Conservation (phyloP, 2,888 invertebrate genomes). For the Troides helena region DNA sequence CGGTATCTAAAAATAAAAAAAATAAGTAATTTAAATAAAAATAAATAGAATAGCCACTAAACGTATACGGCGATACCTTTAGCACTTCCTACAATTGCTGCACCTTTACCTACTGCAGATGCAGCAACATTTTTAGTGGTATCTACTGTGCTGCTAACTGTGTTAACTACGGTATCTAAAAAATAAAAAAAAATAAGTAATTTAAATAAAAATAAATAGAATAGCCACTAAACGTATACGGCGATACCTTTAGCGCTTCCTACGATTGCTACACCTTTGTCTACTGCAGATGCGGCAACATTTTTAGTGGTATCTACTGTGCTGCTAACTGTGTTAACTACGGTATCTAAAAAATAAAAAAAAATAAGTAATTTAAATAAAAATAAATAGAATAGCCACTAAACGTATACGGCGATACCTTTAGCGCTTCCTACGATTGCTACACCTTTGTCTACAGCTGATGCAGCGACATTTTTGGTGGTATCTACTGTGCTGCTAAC, state of each 20-base stretch:
- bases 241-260: constrained; percentile 29
- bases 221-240: too few species aligned
- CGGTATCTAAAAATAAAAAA: too few species aligned
- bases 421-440: too few species aligned
- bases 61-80: constrained; percentile 39
- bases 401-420: too few species aligned
- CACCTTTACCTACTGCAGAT: constrained; percentile 64
- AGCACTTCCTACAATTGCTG: constrained; percentile 40
- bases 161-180: constrained; percentile 40
- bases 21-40: neutral
- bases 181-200: constrained; percentile 1
- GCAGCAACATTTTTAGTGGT: constrained; percentile 70
- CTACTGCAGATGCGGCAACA: constrained; percentile 38
- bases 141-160: constrained; percentile 58
- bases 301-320: constrained; percentile 43
- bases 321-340: constrained; percentile 38
- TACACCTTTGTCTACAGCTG: too few species aligned
- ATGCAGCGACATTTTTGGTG: too few species aligned
- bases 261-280: constrained; percentile 36
- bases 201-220: neutral
- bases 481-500: too few species aligned
- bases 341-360: constrained; percentile 36
- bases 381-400: neutral
- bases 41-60: too few species aligned
- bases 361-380: neutral